Base-by-base conservation (phyloP, 2,113 vertebrate species). In the Forbesichthys agassizii region DNA sequence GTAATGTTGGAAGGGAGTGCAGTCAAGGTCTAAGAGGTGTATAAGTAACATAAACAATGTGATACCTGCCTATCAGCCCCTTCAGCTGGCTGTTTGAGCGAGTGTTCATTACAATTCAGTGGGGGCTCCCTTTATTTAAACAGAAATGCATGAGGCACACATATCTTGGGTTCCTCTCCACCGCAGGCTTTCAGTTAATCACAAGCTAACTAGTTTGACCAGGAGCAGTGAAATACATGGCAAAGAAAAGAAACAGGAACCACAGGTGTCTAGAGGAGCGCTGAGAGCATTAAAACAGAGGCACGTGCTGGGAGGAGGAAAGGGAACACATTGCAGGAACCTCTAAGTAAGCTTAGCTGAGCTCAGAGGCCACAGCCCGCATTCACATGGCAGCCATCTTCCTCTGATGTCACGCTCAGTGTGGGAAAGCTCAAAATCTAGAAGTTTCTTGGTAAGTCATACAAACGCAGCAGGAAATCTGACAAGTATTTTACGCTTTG, bases 311-410 rank as follows among this genome's bases (percentile, higher is more conserved):
- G 78, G 78, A 82, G 51, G 53, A 69, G 20, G 48, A 16, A 46
- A 20, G 68, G 65, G 53, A 10, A 71, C 61, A 27, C 36, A 68
- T 77, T 62, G 74, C 71, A n/a, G n/a, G 48, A 67, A 68, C 78
- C 73, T 75, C 84, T 47, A 63, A 54, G 73, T 66, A 48, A 81
- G 75, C 79, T 83, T 79, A 33, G 78, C 83, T 82, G 69, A 80
- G 71, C 74, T 78, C 67, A 53, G 79, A 49, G 68, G 36, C 46
- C 1, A 55, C 73, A 74, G 78, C 74, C 27, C 27, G 27, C 2
- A 27, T 27, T 27, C 27, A 27, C 27, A 27, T 2, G 27, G 27
- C 2, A 27, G 27, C 27, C 27, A 27, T 27, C 27, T 27, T 27
- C 27, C 27, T 27, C 27, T 27, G 27, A 27, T 27, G 27, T 27